phyloP scores from a whole-genome alignment of 2,113 vertebrate genomes.

The Cricetomys ansorgei region DNA sequence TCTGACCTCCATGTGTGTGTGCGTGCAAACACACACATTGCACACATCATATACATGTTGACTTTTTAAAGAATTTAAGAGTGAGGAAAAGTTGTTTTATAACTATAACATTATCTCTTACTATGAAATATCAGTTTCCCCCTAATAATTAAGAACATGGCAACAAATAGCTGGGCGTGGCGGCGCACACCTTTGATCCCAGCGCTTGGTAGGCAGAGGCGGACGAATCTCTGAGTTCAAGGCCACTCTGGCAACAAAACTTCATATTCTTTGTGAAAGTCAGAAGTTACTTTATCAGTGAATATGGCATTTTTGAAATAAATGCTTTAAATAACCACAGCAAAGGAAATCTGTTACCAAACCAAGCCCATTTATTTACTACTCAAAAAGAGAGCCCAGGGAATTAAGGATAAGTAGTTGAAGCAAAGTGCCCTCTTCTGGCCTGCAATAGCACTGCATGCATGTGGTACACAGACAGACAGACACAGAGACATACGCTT shows the following conservation, averaged over 20 bases:
- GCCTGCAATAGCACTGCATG: not conserved
- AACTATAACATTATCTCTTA: not conserved
- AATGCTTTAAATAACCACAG: not conserved
- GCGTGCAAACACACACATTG: no score
- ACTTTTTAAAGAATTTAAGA: not conserved
- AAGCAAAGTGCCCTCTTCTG: not conserved
- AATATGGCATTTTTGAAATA: not conserved
- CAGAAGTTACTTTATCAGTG: constrained; percentile 6
- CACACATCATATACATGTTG: not conserved
- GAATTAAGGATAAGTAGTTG: not conserved
- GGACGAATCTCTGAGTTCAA: not conserved
- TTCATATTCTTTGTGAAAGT: not conserved
- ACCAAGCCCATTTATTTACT: not conserved
- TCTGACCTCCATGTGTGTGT: not conserved
- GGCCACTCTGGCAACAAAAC: not conserved
- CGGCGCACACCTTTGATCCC: not conserved
- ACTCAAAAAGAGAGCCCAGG: not conserved
- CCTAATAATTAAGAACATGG: not conserved
- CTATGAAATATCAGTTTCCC: not conserved
- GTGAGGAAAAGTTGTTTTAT: not conserved
- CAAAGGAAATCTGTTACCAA: not conserved
- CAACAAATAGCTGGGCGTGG: not conserved
- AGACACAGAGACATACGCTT: no score
- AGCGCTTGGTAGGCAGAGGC: not conserved
- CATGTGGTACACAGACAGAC: not conserved